Evolutionary conservation across 2,888 invertebrate species (phyloP), one percentile per base, ranked within the genome.

Genomic region (Acleris laterana): DNA sequence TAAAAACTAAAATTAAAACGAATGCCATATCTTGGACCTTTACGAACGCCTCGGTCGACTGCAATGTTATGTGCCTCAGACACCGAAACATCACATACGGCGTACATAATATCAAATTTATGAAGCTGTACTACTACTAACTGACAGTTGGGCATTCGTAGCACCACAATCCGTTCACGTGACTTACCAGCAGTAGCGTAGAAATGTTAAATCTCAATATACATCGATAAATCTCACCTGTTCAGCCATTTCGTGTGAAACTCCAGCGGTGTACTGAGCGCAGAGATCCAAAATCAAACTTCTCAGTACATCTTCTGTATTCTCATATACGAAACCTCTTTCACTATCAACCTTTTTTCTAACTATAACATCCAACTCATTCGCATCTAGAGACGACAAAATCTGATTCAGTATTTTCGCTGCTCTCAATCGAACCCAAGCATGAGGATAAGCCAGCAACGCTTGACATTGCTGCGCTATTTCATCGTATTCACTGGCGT

Each of bases 401-500:
- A 98, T 93, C 55, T 95, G 93, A 0, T 96, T 96, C 51, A 98
- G 85, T 69, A 98, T 93, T 82, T 97, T 97, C 0, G 96, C 94
- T 0, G 97, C 94, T 66, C 95, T 94, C 53, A 97, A 89, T 62
- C 98, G 94, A 0, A 98, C 97, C 98, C 98, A 98, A 42, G 95
- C 94, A 81, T 98, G 98, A 16, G 97, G 96, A 83, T 98, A 96
- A 0, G 94, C 95, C 17, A 98, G 82, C 51, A 97, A 93, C 19
- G 92, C 93, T 84, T 97, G 96, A 74, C 95, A 94, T 77, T 95
- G 94, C 79, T 95, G 95, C 60, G 94, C 93, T 75, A 96, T 85
- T 68, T 94, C 94, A 68, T 96, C 94, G 3, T 94, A 87, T 57
- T 93, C 89, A 32, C 84, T 83, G 0, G 72, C 65, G 68, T 88